Percentiles rank a stretch among this genome's conserved stretches.
These are phyloP conservation scores for Nymphalis c-album DNA, from an alignment of 2,888 invertebrate species.

Conservation along the genomic window DNA sequence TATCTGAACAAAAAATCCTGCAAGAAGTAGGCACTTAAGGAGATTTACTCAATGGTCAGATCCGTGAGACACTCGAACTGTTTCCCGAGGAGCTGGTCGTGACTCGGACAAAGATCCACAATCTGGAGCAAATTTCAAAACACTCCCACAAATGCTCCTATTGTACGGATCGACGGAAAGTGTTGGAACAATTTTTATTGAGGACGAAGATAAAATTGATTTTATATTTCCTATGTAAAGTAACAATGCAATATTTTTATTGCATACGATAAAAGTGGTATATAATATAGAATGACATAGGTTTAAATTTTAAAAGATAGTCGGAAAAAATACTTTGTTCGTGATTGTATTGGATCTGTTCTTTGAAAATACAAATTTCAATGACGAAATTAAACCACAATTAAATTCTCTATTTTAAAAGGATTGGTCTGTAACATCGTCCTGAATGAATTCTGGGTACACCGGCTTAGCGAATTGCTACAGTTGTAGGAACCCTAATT, in stretches of 20 bases:
- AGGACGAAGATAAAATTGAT: conserved; percentile 13
- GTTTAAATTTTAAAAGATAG: too few relatives aligned
- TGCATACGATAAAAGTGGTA: background rate
- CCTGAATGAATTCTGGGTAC: too few relatives aligned
- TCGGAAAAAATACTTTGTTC: too few relatives aligned
- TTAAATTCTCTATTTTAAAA: too few relatives aligned
- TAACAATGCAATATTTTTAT: background rate
- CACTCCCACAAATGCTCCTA: conserved; percentile 36
- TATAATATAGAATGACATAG: too few relatives aligned
- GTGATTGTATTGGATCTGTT: too few relatives aligned
- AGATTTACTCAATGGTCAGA: conserved; percentile 30
- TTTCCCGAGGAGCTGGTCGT: conserved; percentile 56
- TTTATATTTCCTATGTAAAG: conserved; percentile 12
- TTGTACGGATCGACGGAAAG: conserved; percentile 27
- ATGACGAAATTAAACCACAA: too few relatives aligned
- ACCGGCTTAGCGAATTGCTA: too few relatives aligned
- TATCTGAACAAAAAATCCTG: background rate
- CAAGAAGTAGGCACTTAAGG: conserved; percentile 12
- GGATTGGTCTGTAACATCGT: too few relatives aligned
- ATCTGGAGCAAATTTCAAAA: conserved; percentile 62
- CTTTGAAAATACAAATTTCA: too few relatives aligned
- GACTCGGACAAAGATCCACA: conserved; percentile 63
- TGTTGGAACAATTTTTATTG: conserved; percentile 17
- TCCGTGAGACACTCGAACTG: conserved; percentile 35
- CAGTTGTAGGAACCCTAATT: too few relatives aligned